A percentile compares a stretch with the other conserved stretches of the same genome.
Evolutionary conservation across 2,797 vertebrate species (phyloP).

Genomic region (Schizopygopsis pylzovi): DNA sequence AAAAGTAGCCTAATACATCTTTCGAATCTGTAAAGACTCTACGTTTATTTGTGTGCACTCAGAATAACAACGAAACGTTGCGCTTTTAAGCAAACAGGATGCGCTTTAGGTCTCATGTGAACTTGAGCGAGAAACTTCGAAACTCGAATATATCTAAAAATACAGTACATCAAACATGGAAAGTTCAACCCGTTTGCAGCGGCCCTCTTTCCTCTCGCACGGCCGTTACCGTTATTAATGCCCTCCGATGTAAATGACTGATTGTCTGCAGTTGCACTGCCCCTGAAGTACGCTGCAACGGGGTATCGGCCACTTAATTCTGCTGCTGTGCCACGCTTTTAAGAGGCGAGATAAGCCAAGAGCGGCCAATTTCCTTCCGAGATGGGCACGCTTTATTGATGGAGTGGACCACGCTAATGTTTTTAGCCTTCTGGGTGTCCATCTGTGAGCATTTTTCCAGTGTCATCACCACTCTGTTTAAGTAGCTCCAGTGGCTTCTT

Average conservation of each 20-base stretch:
- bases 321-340: slow-evolving; percentile 39
- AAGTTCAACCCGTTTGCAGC: slow-evolving; percentile 39
- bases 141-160: too few relatives aligned
- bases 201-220: background rate
- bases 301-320: slow-evolving; percentile 57
- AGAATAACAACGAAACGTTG: too few relatives aligned
- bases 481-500: slow-evolving; percentile 83
- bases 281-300: slow-evolving; percentile 49
- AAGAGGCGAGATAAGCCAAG: slow-evolving; percentile 56
- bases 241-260: slow-evolving; percentile 51
- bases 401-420: slow-evolving; percentile 83
- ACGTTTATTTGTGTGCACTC: too few relatives aligned
- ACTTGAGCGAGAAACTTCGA: too few relatives aligned
- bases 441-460: slow-evolving; percentile 84
- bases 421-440: slow-evolving; percentile 87
- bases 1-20: too few relatives aligned
- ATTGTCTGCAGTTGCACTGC: slow-evolving; percentile 51
- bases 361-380: slow-evolving; percentile 54
- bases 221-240: slow-evolving; percentile 48
- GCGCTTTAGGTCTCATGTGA: too few relatives aligned
- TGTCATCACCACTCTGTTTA: slow-evolving; percentile 81
- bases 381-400: slow-evolving; percentile 78
- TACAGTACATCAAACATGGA: slow-evolving; percentile 39
- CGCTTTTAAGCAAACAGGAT: too few relatives aligned
- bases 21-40: too few relatives aligned